These are phyloP conservation scores for Lepidochrysops patricia DNA, from an alignment of 2,888 invertebrate species.

Conservation along the genomic window DNA sequence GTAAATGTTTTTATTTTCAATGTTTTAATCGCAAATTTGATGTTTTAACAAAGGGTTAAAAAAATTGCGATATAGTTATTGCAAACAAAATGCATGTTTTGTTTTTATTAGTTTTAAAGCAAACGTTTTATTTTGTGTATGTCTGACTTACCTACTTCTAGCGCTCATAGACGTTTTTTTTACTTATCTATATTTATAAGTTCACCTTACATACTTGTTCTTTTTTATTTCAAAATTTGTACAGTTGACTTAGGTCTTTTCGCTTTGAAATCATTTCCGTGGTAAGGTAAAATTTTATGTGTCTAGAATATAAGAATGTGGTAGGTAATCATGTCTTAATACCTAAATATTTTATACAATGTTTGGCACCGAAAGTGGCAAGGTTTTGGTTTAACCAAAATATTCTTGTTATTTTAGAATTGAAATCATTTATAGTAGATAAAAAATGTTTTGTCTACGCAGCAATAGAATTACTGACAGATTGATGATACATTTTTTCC, in stretches of 20 bases:
- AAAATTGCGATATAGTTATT: slow-evolving; percentile 6
- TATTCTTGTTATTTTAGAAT: background rate
- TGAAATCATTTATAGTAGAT: background rate
- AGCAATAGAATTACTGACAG: too few relatives aligned
- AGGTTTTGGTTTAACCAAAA: background rate
- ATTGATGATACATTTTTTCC: too few relatives aligned
- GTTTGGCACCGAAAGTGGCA: background rate
- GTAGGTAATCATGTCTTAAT: background rate
- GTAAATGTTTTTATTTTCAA: slow-evolving; percentile 45
- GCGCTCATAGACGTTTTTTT: background rate
- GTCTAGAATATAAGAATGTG: background rate
- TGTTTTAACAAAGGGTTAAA: background rate
- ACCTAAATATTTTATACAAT: background rate
- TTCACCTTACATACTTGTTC: background rate
- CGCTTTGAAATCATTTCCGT: background rate
- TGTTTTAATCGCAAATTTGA: slow-evolving; percentile 17
- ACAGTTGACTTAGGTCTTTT: background rate
- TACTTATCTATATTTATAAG: background rate
- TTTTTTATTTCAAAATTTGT: background rate
- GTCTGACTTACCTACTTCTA: background rate
- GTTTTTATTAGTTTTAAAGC: background rate
- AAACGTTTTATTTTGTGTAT: background rate
- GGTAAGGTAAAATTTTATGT: background rate
- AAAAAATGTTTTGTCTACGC: too few relatives aligned
- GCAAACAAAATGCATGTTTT: slow-evolving; percentile 6